Evolutionary conservation across 2,113 vertebrate genomes (phyloP).

Genomic region (Oxyruncus cristatus): DNA sequence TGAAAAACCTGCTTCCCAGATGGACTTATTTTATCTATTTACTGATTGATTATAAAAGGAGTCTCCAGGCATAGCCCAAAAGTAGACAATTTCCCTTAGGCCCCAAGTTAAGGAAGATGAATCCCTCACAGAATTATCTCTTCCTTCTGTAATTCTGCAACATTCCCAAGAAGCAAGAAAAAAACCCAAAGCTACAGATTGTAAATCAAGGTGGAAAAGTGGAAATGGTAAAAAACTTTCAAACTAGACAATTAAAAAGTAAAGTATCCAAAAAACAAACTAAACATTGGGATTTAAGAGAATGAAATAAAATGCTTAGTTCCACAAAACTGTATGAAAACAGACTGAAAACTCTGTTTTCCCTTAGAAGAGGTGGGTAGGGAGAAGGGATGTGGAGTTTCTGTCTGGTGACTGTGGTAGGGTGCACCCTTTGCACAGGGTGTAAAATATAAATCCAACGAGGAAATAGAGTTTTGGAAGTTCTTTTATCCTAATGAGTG

Average conservation of each 20-base stretch:
- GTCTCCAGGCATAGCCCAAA: not conserved
- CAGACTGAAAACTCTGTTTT: not conserved
- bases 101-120: not conserved
- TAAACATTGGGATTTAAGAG: not conserved
- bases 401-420: not conserved
- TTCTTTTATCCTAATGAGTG: not conserved
- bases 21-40: not conserved
- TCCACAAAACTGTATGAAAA: not conserved
- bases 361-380: not conserved
- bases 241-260: not conserved
- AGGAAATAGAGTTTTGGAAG: not conserved
- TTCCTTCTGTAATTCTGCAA: not conserved
- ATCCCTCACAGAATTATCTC: not conserved
- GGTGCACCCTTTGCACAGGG: not conserved
- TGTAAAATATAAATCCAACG: not conserved
- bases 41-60: not conserved
- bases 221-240: not conserved
- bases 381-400: accelerated
- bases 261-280: not conserved
- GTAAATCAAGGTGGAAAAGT: not conserved
- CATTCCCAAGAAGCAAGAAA: not conserved
- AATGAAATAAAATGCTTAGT: not conserved
- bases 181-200: not conserved
- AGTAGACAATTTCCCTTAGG: not conserved
- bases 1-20: not conserved